Base-by-base conservation (phyloP, 2,797 vertebrate species). In the Erethizon dorsatum region DNA sequence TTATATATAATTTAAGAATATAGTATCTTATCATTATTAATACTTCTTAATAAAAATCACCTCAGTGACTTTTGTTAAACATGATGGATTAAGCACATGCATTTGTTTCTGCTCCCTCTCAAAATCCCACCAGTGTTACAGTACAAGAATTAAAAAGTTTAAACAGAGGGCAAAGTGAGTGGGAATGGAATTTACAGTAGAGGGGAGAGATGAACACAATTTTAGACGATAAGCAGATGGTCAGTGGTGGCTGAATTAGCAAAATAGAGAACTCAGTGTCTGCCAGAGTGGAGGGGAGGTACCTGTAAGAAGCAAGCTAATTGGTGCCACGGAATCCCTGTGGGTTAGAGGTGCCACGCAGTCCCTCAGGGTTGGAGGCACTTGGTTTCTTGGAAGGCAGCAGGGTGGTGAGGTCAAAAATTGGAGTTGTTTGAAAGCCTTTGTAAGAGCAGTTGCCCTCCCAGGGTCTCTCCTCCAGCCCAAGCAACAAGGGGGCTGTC, bases 101-200 rank as follows among this genome's bases (percentile, higher is more conserved):
- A 24, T 82, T 92, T 91, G 5, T 31, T 50, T 78, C 47, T 78
- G 75, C 20, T 59, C 8, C 26, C 45, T 88, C 79, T 88, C 71
- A 88, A 84, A 83, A 83, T 61, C 67, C 75, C 28, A 86, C 75
- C 41, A 63, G 17, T 82, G 80, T 90, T 94, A 8, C 10, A 73
- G 37, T 12, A 47, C 71, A 61, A 18, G 80, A 88, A 88, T 94
- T 54, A 14, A 63, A 71, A 91, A 83, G 20, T 96, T 86, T 87
- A 87, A 88, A 52, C 22, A 37, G 6, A 75, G 24, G 33, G 63
- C 28, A 83, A 80, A 57, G 79, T 33, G 56, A 78, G 78, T 5
- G 45, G 56, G 33, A 85, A 47, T 71, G 56, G 77, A 65, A 67
- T 71, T 79, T 79, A 59, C 9, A 75, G n/a, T 78, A 65, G 15